A percentile compares a stretch with the other conserved stretches of the same genome.
Evolutionary conservation across 2,113 vertebrate genomes (phyloP).

Genomic region (Typhlomys cinereus): DNA sequence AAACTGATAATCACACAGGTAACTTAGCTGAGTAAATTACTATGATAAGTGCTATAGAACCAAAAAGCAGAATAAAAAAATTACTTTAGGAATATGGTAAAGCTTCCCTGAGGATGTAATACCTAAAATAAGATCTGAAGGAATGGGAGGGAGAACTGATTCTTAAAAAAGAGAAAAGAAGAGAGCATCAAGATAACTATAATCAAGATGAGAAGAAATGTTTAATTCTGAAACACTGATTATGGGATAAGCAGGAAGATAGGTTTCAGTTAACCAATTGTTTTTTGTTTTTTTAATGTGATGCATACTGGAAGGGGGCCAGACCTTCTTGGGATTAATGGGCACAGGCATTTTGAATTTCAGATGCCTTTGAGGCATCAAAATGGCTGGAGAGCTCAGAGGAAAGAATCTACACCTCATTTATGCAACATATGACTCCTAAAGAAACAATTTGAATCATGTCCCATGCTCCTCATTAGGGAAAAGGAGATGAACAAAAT

Average conservation of each 20-base stretch:
- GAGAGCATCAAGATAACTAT: not conserved
- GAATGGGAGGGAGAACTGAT: not conserved
- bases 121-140: conserved; percentile 37
- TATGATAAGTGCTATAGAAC: not conserved
- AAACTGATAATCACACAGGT: conserved; percentile 29
- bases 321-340: not conserved
- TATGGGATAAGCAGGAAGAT: not conserved
- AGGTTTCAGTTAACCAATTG: not conserved
- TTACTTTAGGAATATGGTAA: conserved; percentile 48
- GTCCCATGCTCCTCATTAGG: not conserved
- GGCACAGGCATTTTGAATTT: conserved; percentile 29
- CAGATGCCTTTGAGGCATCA: not conserved
- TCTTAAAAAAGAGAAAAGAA: not conserved
- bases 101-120: not conserved
- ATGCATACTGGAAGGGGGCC: not conserved
- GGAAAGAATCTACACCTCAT: not conserved
- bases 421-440: conserved; percentile 33
- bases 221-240: not conserved
- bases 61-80: not conserved
- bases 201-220: not conserved
- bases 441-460: conserved; percentile 19
- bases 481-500: conserved; percentile 7
- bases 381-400: conserved; percentile 29
- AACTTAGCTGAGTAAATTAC: conserved; percentile 39
- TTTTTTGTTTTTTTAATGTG: not conserved